phyloP scores from a whole-genome alignment of 2,888 invertebrate species.

The Sesia apiformis region DNA sequence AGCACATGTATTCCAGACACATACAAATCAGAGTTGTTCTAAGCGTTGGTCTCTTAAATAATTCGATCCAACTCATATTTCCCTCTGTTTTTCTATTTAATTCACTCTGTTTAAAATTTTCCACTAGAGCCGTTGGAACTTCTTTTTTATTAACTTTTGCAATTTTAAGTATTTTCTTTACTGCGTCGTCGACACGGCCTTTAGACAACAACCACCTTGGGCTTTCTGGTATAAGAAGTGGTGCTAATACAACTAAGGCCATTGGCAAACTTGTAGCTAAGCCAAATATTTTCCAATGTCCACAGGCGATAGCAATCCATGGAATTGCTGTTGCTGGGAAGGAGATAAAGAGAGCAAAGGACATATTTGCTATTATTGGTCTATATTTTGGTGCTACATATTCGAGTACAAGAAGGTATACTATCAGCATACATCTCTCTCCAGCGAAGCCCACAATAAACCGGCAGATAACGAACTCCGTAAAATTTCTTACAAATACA shows the following conservation, averaged over 20 bases:
- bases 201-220: conserved; percentile 43
- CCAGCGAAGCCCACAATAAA: conserved; percentile 8
- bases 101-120: conserved; percentile 1
- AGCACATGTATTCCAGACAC: conserved; percentile 6
- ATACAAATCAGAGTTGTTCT: conserved; percentile 5
- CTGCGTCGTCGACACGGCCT: conserved; percentile 22
- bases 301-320: conserved; percentile 9
- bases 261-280: conserved; percentile 11
- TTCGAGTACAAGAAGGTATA: conserved; percentile 8
- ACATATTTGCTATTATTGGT: conserved; percentile 6
- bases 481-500: conserved; percentile 5
- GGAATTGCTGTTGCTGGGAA: conserved; percentile 5
- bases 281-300: conserved; percentile 7
- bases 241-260: conserved; percentile 28
- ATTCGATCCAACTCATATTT: conserved; percentile 1
- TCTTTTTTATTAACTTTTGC: conserved; percentile 5
- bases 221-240: conserved; percentile 40
- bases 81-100: background rate
- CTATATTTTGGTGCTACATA: conserved; percentile 10
- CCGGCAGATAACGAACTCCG: conserved; percentile 4
- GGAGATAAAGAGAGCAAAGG: conserved; percentile 8
- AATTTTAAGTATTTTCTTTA: conserved; percentile 4
- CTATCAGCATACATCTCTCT: conserved; percentile 10
- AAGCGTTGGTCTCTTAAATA: conserved; percentile 4
- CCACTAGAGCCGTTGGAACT: conserved; percentile 4